Percentiles rank a stretch among this genome's conserved stretches.
Evolutionary conservation across 2,797 vertebrate species (phyloP).

Genomic region (Smutsia gigantea): DNA sequence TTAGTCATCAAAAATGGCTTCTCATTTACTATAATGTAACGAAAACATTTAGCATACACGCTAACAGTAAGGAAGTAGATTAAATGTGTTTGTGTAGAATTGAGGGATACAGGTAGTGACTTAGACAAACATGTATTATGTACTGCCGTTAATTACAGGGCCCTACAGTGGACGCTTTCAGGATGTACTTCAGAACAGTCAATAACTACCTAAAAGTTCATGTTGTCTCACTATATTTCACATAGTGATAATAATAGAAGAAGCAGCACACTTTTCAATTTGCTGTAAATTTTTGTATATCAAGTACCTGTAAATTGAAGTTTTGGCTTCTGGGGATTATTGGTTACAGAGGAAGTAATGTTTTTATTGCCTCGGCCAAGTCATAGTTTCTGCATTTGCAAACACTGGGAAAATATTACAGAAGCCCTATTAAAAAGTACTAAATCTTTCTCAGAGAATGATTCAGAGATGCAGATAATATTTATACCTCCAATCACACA

Average conservation of each 20-base stretch:
- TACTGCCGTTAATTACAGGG: background rate
- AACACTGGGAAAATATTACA: background rate
- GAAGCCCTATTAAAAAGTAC: background rate
- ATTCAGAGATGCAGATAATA: background rate
- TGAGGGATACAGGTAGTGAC: background rate
- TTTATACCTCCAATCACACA: conserved; percentile 18
- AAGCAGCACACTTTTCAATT: background rate
- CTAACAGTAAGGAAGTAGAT: background rate
- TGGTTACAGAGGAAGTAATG: background rate
- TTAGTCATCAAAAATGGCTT: background rate
- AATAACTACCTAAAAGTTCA: background rate
- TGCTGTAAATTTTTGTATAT: background rate
- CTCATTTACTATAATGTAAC: background rate
- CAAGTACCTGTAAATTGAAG: background rate
- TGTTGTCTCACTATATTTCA: background rate
- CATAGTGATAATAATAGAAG: background rate
- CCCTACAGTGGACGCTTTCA: background rate
- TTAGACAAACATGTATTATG: background rate
- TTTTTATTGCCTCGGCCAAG: background rate
- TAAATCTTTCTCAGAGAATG: background rate
- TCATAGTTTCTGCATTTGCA: background rate
- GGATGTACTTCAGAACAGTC: background rate
- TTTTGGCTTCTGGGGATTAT: background rate
- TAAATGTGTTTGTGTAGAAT: background rate
- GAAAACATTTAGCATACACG: background rate